A percentile compares a stretch with the other conserved stretches of the same genome.
phyloP scores from a whole-genome alignment of 2,797 vertebrate species.

The Phyllotis vaccarum region DNA sequence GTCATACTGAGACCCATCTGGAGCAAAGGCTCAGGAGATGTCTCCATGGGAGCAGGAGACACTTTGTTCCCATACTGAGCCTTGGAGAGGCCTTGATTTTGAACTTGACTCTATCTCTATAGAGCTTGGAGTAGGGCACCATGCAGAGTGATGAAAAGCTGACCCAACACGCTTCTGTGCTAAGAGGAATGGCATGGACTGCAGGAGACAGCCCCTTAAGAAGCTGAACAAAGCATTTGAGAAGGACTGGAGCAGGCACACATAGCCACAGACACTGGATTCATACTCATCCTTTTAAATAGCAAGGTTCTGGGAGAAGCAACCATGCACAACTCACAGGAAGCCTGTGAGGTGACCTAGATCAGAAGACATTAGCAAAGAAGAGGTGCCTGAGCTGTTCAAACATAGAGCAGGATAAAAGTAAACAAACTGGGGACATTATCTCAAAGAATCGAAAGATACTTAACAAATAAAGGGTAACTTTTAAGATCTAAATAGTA shows the following conservation, averaged over 20 bases:
- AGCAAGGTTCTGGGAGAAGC: not conserved
- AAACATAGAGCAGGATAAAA: not conserved
- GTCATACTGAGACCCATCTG: not conserved
- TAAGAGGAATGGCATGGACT: not conserved
- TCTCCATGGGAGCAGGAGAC: not conserved
- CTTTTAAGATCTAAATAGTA: conserved; percentile 4
- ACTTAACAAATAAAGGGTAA: conserved; percentile 15
- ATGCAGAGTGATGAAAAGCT: not conserved
- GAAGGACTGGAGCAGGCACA: not conserved
- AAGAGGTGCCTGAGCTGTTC: not conserved
- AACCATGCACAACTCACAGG: no score
- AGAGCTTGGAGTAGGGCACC: not conserved
- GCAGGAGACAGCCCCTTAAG: not conserved
- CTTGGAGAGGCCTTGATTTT: not conserved
- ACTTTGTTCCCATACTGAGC: not conserved
- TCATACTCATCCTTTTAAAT: not conserved
- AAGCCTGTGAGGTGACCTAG: not conserved
- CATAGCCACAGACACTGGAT: not conserved
- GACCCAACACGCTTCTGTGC: not conserved
- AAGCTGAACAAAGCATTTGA: not conserved
- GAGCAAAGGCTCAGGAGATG: not conserved
- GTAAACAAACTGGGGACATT: not conserved
- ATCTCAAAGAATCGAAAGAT: not conserved
- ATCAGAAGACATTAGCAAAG: not conserved
- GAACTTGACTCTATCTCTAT: not conserved